A percentile compares a stretch with the other conserved stretches of the same genome.
Evolutionary conservation across 2,888 invertebrate genomes (phyloP).

Genomic region (Papilio elwesi): DNA sequence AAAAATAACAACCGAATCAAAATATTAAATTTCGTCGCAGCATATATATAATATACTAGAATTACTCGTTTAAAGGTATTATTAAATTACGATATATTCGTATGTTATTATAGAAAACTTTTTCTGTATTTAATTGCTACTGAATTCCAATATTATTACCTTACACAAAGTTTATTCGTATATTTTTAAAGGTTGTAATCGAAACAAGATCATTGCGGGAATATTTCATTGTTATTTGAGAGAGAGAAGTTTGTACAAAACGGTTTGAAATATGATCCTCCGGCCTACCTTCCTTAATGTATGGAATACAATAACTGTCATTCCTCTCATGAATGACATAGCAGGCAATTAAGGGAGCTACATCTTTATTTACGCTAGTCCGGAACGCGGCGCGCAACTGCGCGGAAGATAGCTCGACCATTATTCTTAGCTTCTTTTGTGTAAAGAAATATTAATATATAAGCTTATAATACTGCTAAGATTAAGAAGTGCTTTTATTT

Average conservation of each 20-base stretch:
- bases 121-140: too few species aligned
- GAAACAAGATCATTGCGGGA: background rate
- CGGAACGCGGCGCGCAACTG: background rate
- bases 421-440: slow-evolving; percentile 21
- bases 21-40: too few species aligned
- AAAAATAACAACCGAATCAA: too few species aligned
- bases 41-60: too few species aligned
- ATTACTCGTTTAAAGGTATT: too few species aligned
- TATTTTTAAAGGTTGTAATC: background rate
- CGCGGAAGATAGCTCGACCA: background rate
- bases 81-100: too few species aligned
- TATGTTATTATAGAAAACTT: too few species aligned
- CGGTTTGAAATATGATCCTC: slow-evolving; percentile 19
- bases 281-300: slow-evolving; percentile 10
- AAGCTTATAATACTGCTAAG: background rate
- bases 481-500: slow-evolving; percentile 2
- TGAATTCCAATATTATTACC: background rate
- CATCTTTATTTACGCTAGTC: slow-evolving; percentile 22
- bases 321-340: slow-evolving; percentile 29
- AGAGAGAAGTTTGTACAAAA: slow-evolving; percentile 8
- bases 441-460: slow-evolving; percentile 13
- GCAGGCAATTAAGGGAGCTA: slow-evolving; percentile 36
- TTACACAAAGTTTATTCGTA: background rate
- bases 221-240: slow-evolving; percentile 4
- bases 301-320: slow-evolving; percentile 33